Evolutionary conservation across 1,140 invertebrate species (phyloP).

Genomic region (Eumeta japonica): DNA sequence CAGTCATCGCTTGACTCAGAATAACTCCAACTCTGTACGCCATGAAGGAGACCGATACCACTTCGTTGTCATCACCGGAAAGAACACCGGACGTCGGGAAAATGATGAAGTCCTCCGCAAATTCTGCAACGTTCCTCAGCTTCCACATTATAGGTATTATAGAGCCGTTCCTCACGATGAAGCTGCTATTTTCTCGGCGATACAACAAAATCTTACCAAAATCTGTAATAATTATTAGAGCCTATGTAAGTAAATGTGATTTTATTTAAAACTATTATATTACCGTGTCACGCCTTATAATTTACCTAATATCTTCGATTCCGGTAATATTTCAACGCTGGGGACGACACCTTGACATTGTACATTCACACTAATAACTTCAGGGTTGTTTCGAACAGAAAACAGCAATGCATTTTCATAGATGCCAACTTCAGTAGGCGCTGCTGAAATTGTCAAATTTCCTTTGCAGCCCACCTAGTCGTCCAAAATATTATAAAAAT

Average conservation of each 20-base stretch:
- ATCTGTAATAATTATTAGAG: slow-evolving; percentile 20
- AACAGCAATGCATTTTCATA: slow-evolving; percentile 30
- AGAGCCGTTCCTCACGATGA: slow-evolving; percentile 51
- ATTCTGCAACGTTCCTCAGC: slow-evolving; percentile 38
- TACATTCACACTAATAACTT: slow-evolving; percentile 34
- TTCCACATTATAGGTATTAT: slow-evolving; percentile 46
- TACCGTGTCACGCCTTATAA: no score
- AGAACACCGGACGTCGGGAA: slow-evolving; percentile 32
- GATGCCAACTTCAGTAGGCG: slow-evolving; percentile 31
- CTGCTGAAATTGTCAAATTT: slow-evolving; percentile 34
- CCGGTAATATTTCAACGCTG: slow-evolving; percentile 35
- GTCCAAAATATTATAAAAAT: neutral
- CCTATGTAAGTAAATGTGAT: slow-evolving; percentile 3
- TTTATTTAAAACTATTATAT: slow-evolving; percentile 4
- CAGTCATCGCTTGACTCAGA: slow-evolving; percentile 24
- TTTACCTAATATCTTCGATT: slow-evolving; percentile 38
- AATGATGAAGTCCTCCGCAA: slow-evolving; percentile 44
- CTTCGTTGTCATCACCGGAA: slow-evolving; percentile 36
- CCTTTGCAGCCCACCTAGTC: slow-evolving; percentile 37
- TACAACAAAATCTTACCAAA: slow-evolving; percentile 43
- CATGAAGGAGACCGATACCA: slow-evolving; percentile 42
- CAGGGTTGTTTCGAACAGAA: slow-evolving; percentile 44
- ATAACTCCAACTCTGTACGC: slow-evolving; percentile 42
- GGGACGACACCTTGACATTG: slow-evolving; percentile 38
- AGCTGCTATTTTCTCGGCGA: slow-evolving; percentile 40